A percentile compares a stretch with the other conserved stretches of the same genome.
Evolutionary conservation across 2,888 invertebrate species (phyloP).

Genomic region (Imbricaverruca yamaguchii): DNA sequence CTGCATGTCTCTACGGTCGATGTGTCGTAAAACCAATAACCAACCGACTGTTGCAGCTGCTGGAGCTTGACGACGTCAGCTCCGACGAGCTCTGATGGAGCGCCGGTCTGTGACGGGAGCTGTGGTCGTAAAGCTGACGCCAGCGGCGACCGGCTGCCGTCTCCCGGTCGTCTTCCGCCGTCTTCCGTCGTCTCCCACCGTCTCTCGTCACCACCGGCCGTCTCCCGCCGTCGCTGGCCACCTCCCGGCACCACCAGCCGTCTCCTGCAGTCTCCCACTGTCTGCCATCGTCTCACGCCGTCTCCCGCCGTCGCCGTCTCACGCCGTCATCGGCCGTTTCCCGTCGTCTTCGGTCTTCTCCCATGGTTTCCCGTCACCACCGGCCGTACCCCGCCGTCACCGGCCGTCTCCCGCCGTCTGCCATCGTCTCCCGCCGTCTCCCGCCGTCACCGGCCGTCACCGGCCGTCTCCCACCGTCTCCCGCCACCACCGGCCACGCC

Average conservation of each 20-base stretch:
- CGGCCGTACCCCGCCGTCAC: background rate
- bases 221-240: background rate
- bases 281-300: background rate
- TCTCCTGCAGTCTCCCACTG: background rate
- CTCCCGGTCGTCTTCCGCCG: background rate
- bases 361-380: background rate
- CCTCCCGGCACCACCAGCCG: background rate
- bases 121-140: background rate
- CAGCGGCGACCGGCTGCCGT: background rate
- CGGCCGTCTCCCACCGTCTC: too few species aligned
- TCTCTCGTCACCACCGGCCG: background rate
- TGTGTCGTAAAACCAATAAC: too few species aligned
- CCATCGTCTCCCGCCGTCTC: slow-evolving; percentile 10
- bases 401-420: background rate
- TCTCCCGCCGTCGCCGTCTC: background rate
- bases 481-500: background rate
- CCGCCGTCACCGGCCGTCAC: background rate
- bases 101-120: background rate
- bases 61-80: background rate
- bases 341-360: background rate
- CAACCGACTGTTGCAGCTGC: background rate
- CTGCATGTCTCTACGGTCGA: too few species aligned
- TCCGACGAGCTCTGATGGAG: background rate
- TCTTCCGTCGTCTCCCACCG: background rate
- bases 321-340: background rate